Evolutionary conservation across 2,888 invertebrate species (phyloP).

Genomic region (Oscheius sp.): DNA sequence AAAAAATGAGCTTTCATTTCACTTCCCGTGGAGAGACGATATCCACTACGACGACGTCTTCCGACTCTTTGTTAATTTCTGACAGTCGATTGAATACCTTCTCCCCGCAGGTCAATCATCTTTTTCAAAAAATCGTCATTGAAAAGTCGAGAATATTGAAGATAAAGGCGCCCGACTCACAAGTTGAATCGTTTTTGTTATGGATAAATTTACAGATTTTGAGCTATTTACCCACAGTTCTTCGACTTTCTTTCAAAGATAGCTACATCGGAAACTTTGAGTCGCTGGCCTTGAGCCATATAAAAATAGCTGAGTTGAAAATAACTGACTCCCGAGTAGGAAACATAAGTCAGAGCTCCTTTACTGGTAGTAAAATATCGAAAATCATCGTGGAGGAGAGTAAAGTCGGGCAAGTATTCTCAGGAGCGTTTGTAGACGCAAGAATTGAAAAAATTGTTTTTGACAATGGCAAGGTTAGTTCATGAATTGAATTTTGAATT

Average conservation of each 20-base stretch:
- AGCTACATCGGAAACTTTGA: conserved; percentile 5
- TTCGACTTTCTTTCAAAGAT: conserved; percentile 13
- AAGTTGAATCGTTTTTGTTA: neutral
- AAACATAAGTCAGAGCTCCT: conserved; percentile 2
- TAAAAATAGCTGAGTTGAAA: conserved; percentile 2
- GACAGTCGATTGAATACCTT: neutral
- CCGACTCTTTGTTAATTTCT: neutral
- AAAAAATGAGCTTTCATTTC: conserved; percentile 4
- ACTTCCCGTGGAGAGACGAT: conserved; percentile 5
- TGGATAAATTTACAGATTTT: neutral
- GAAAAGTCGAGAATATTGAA: neutral
- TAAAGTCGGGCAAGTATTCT: neutral
- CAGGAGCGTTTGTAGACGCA: conserved; percentile 6
- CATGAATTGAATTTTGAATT: neutral
- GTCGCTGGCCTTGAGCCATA: conserved; percentile 15
- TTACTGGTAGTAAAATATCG: conserved; percentile 16
- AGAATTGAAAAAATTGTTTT: conserved; percentile 4
- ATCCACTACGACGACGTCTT: neutral
- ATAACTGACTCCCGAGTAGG: conserved; percentile 4
- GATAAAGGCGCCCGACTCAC: conserved; percentile 14
- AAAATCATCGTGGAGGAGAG: conserved; percentile 10
- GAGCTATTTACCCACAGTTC: neutral
- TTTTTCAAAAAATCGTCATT: conserved; percentile 4
- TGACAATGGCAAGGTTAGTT: conserved; percentile 9
- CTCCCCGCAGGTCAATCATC: conserved; percentile 2